A percentile compares a stretch with the other conserved stretches of the same genome.
Evolutionary conservation across 2,888 invertebrate genomes (phyloP).

Genomic region (Cheilosia scutellata): DNA sequence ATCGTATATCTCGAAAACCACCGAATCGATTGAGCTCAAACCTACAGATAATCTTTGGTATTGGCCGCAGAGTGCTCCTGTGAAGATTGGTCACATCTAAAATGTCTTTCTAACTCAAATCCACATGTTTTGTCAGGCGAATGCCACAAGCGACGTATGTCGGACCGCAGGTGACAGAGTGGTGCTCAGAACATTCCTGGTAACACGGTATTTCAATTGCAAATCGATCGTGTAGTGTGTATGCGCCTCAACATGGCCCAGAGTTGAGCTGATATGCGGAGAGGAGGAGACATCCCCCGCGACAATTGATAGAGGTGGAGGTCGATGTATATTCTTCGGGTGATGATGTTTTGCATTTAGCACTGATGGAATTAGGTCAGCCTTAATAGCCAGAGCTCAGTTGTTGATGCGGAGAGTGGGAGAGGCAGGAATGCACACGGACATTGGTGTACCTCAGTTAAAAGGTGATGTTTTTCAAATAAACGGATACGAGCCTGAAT

Average conservation of each 20-base stretch:
- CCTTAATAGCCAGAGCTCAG: slow-evolving; percentile 42
- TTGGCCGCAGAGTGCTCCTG: too few species aligned
- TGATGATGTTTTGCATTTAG: slow-evolving; percentile 67
- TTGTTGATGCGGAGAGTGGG: neutral
- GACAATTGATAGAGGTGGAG: slow-evolving; percentile 29
- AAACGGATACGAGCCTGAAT: slow-evolving; percentile 56
- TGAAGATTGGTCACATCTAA: too few species aligned
- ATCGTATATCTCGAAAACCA: too few species aligned
- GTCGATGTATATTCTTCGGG: slow-evolving; percentile 28
- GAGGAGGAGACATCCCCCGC: too few species aligned
- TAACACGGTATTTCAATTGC: slow-evolving; percentile 70
- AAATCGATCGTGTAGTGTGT: slow-evolving; percentile 61
- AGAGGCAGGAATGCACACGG: neutral
- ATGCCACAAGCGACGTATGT: slow-evolving; percentile 65
- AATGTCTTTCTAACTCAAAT: slow-evolving; percentile 53
- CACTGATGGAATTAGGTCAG: slow-evolving; percentile 63
- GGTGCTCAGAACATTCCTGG: slow-evolving; percentile 62
- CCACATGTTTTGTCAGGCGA: slow-evolving; percentile 64
- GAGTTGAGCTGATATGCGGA: too few species aligned
- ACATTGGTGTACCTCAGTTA: neutral
- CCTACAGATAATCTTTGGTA: too few species aligned
- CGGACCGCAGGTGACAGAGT: slow-evolving; percentile 71
- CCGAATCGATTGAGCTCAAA: too few species aligned
- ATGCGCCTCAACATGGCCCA: too few species aligned
- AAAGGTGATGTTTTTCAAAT: slow-evolving; percentile 18